Percentiles rank a stretch among this genome's conserved stretches.
Conservation (phyloP, 2,797 vertebrate genomes). For the Coendou prehensilis region DNA sequence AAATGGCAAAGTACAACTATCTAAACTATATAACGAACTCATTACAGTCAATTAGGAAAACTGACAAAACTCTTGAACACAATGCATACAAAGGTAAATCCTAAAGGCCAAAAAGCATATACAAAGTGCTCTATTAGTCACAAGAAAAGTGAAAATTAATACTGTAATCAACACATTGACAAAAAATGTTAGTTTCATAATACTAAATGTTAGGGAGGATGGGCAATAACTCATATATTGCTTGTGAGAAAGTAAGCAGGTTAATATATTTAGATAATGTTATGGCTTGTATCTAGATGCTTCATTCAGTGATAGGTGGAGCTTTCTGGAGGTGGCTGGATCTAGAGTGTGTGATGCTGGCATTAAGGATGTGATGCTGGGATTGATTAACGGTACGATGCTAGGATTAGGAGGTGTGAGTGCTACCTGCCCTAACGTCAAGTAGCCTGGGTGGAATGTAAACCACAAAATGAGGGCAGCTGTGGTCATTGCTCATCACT, state of each 20-base stretch:
- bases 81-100: background rate
- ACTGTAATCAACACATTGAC: background rate
- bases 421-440: background rate
- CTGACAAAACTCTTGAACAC: background rate
- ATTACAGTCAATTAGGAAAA: constrained; percentile 5
- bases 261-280: background rate
- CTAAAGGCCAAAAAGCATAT: background rate
- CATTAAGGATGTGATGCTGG: background rate
- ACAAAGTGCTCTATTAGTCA: background rate
- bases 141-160: constrained; percentile 45
- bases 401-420: background rate
- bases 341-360: background rate
- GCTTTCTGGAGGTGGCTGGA: background rate
- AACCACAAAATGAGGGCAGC: background rate
- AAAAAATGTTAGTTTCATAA: background rate
- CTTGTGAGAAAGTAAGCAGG: background rate
- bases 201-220: background rate
- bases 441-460: background rate
- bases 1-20: constrained; percentile 13
- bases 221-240: background rate
- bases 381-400: background rate
- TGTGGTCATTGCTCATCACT: background rate
- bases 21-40: constrained; percentile 23
- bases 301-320: background rate
- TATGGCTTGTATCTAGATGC: background rate